A percentile compares a stretch with the other conserved stretches of the same genome.
Conservation (phyloP, 2,888 invertebrate genomes). For the Lasioglossum leucozonium region DNA sequence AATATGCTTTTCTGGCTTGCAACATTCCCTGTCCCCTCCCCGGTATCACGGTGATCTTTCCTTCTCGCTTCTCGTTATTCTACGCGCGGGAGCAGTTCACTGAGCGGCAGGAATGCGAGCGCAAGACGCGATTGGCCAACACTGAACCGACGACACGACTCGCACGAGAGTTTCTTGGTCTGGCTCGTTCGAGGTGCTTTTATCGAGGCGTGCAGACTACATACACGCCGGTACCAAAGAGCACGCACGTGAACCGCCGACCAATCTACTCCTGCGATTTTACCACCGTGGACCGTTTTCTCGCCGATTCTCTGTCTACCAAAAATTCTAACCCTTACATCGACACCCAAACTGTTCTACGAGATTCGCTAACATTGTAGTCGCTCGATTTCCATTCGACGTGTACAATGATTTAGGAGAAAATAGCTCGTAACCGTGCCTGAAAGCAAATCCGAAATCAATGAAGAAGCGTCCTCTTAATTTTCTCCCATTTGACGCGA, state of each 20-base stretch:
- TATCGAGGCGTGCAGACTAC: slow-evolving; percentile 33
- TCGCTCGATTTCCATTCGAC: no score
- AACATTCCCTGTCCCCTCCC: slow-evolving; percentile 69
- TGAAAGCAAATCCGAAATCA: not conserved
- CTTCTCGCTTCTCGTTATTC: slow-evolving; percentile 68
- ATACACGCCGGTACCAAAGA: not conserved
- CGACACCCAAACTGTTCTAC: no score
- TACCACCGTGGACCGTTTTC: not conserved
- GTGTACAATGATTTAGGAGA: no score
- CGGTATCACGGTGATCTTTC: slow-evolving; percentile 58
- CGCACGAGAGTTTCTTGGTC: slow-evolving; percentile 54
- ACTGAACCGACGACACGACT: slow-evolving; percentile 51
- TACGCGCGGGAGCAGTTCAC: slow-evolving; percentile 69
- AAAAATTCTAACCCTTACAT: not conserved
- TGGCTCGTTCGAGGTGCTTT: slow-evolving; percentile 23
- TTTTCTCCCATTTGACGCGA: not conserved
- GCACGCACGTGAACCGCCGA: not conserved
- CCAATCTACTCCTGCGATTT: not conserved
- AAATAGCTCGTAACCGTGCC: no score
- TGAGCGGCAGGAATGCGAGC: slow-evolving; percentile 82
- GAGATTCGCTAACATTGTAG: no score
- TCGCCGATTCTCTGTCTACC: not conserved
- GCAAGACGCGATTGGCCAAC: slow-evolving; percentile 80
- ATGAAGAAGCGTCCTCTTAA: not conserved
- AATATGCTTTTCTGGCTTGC: slow-evolving; percentile 83